phyloP scores from a whole-genome alignment of 2,888 invertebrate genomes.

The Lumbricus terrestris region DNA sequence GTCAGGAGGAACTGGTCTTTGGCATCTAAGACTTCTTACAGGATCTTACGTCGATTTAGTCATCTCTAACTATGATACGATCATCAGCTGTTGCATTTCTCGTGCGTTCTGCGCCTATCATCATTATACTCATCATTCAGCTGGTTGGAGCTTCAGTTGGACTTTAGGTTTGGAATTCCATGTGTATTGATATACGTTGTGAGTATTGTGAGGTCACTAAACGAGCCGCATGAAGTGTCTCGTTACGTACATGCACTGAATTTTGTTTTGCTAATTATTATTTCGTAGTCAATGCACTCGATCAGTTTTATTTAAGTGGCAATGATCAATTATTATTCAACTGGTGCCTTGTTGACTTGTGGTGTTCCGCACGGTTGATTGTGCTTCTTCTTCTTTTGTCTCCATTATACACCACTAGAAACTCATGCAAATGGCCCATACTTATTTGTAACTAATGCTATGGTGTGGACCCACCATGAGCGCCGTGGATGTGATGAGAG shows the following conservation, averaged over 20 bases:
- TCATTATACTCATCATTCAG: background rate
- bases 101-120: background rate
- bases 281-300: too few relatives aligned
- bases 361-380: too few relatives aligned
- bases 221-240: background rate
- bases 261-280: too few relatives aligned
- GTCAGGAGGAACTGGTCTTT: conserved; percentile 19
- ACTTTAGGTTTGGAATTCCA: background rate
- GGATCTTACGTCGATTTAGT: background rate
- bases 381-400: too few relatives aligned
- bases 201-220: background rate
- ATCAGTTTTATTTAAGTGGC: too few relatives aligned
- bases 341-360: too few relatives aligned
- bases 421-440: too few relatives aligned
- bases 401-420: too few relatives aligned
- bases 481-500: too few relatives aligned
- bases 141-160: background rate
- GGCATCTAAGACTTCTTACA: conserved; percentile 13
- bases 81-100: background rate
- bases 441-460: too few relatives aligned
- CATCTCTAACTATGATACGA: background rate
- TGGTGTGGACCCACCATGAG: too few relatives aligned
- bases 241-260: background rate
- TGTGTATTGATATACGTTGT: background rate
- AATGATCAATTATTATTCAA: too few relatives aligned